Evolutionary conservation across 92 coral and sea anemone species (phyloP), one percentile per base, ranked within the genome.

Genomic region (Micromussa lordhowensis): DNA sequence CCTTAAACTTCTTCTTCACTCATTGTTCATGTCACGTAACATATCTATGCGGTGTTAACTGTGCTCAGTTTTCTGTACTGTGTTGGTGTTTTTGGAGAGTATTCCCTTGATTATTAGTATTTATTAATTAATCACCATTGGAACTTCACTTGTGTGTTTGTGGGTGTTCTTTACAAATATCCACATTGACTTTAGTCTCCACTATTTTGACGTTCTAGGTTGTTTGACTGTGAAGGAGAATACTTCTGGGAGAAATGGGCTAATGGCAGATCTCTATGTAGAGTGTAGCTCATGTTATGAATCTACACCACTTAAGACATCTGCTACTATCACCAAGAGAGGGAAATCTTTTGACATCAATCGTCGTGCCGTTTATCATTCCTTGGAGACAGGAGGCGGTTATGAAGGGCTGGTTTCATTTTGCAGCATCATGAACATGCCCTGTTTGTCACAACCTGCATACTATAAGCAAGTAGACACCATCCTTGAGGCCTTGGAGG

Each of bases 161-260:
- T 64, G 5, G 2, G 22, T 15, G 18, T 24, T 22, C 5, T 17
- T 2, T 64, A 8, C 13, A 24, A 3, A 64, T 1, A 64, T 64
- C 2, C 12, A 18, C 1, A 64, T 19, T 4, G 24, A 91, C 92
- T 59, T 55, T 90, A 71, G 68, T 90, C 58, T 77, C 85, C 68
- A 18, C 82, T 8, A 24, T 17, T 26, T 0, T 22, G 31, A 64
- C 5, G 14, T 64, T 64, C 32, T 64, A 64, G 48, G 9, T 66
- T 88, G 82, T 58, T 58, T 58, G 4, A 17, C 22, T 58, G 64
- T 58, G 4, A 58, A 68, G 17, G 73, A 68, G 5, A 68, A 68
- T 3, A 1, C 73, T 28, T 68, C 73, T 68, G 73, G 73, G 73
- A 72, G 77, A 72, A 72, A 72, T 72, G 77, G 77, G 51, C 51